Evolutionary conservation across 2,797 vertebrate genomes (phyloP).

Genomic region (Onychomys leucogaster): DNA sequence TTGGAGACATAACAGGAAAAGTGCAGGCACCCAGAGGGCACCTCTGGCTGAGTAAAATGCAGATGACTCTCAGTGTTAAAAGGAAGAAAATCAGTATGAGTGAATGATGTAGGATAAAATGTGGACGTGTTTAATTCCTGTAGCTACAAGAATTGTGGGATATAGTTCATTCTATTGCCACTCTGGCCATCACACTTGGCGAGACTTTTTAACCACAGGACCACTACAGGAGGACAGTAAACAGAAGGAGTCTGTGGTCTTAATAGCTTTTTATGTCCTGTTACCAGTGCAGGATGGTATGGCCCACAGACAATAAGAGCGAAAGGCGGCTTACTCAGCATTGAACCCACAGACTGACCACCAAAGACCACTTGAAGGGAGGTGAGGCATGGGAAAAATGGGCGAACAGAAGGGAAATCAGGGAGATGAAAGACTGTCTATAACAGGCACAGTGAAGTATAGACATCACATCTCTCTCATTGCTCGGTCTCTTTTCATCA

Average conservation of each 20-base stretch:
- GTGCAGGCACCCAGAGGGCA: neutral
- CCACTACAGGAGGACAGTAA: neutral
- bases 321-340: rapidly evolving
- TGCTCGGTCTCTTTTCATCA: neutral
- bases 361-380: neutral
- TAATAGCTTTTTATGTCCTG: neutral
- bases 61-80: neutral
- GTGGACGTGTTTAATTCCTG: neutral
- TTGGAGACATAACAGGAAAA: neutral
- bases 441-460: neutral
- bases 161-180: neutral
- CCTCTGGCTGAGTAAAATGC: neutral
- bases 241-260: no score
- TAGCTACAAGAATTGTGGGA: neutral
- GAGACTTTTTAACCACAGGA: neutral
- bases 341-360: neutral
- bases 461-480: rapidly evolving
- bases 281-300: neutral
- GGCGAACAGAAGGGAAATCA: no score
- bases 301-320: neutral
- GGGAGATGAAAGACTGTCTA: neutral
- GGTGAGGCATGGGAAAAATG: neutral
- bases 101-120: neutral
- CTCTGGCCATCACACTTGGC: neutral
- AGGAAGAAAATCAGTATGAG: neutral